Conservation (phyloP, 2,113 vertebrate species). For the Genyomyrus donnyi region DNA sequence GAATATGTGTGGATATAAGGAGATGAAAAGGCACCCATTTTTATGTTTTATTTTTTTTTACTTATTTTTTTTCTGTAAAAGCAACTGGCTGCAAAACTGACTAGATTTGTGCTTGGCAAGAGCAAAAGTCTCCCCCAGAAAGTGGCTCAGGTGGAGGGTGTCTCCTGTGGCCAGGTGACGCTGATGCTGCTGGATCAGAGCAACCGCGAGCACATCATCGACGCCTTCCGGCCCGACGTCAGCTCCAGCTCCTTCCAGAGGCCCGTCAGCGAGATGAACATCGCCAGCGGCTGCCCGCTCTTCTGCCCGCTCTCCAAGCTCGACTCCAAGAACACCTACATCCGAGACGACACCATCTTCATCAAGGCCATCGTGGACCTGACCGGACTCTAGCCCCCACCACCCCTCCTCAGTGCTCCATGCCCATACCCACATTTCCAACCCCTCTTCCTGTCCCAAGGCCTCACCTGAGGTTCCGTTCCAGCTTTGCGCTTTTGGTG, state of each 20-base stretch:
- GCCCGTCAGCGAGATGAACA: conserved; percentile 90
- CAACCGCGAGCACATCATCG: conserved; percentile 91
- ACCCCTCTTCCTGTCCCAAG: background rate
- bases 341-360: conserved; percentile 91
- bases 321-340: conserved; percentile 84
- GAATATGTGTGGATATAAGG: background rate
- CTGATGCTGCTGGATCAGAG: conserved; percentile 96
- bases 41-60: background rate
- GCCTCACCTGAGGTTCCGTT: background rate
- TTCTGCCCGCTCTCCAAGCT: conserved; percentile 90
- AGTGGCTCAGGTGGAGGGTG: background rate
- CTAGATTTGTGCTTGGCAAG: background rate
- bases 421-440: background rate
- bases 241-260: conserved; percentile 91
- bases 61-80: background rate
- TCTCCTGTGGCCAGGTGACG: conserved; percentile 69
- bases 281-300: conserved; percentile 92
- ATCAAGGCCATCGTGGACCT: conserved; percentile 97
- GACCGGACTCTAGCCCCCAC: conserved; percentile 71
- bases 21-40: background rate
- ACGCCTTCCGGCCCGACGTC: conserved; percentile 87
- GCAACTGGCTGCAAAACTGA: background rate
- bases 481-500: background rate
- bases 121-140: background rate
- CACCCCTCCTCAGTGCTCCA: conserved; percentile 24